These are phyloP conservation scores for Microcebus jonahi DNA, from an alignment of 2,113 vertebrate genomes.

Conservation along the genomic window DNA sequence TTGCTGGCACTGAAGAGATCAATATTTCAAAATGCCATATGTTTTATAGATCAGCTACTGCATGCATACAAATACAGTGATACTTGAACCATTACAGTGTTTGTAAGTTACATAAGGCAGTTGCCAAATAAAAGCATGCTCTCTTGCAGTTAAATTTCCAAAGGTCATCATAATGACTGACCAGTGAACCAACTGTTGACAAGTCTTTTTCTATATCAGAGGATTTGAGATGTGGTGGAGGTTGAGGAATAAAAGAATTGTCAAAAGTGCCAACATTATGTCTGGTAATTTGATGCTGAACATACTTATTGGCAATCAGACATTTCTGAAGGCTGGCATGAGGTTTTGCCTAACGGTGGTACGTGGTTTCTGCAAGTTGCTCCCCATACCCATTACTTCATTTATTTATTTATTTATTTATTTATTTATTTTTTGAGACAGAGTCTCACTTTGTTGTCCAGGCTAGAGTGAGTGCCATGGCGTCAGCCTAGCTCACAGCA, in stretches of 20 bases:
- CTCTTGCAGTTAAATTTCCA: not conserved
- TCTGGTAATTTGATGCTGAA: not conserved
- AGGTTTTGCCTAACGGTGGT: not conserved
- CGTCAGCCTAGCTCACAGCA: too few species aligned
- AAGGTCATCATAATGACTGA: not conserved
- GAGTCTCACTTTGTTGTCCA: too few species aligned
- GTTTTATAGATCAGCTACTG: constrained; percentile 84
- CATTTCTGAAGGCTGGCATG: not conserved
- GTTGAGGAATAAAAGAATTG: constrained; percentile 31
- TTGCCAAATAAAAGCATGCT: not conserved
- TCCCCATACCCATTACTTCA: not conserved
- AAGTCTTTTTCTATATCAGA: not conserved
- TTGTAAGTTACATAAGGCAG: constrained; percentile 60
- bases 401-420: not conserved
- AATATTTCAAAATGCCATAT: constrained; percentile 88
- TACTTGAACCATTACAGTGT: constrained; percentile 72
- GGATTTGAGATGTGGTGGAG: not conserved
- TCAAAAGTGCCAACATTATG: not conserved
- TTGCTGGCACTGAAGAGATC: constrained; percentile 84
- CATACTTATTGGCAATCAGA: accelerated
- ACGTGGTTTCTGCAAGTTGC: not conserved
- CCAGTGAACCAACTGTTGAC: not conserved
- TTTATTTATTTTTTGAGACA: too few species aligned
- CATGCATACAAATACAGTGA: constrained; percentile 79
- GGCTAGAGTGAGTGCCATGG: too few species aligned